Evolutionary conservation across 1,140 invertebrate genomes (phyloP).

Genomic region (Neotoxoptera formosana): DNA sequence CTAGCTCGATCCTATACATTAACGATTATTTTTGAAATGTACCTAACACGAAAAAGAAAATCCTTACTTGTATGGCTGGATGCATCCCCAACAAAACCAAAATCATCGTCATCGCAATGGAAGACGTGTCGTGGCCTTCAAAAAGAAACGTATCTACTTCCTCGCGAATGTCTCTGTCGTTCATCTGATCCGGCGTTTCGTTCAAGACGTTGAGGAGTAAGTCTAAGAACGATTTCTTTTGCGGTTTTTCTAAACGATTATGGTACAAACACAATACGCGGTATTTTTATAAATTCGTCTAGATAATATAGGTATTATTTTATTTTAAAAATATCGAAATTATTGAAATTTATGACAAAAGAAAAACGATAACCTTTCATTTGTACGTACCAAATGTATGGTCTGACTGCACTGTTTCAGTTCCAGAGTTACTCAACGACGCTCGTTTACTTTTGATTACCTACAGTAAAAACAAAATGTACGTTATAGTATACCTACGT

Average conservation of each 20-base stretch:
- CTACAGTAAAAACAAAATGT: background rate
- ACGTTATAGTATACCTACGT: no score
- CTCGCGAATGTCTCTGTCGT: constrained; percentile 61
- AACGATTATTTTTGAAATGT: background rate
- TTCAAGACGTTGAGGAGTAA: constrained; percentile 67
- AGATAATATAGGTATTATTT: no score
- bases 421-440: background rate
- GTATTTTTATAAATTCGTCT: background rate
- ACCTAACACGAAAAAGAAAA: no score
- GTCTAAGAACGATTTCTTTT: constrained; percentile 64
- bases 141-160: constrained; percentile 60
- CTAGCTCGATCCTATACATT: constrained; percentile 67
- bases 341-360: no score
- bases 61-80: constrained; percentile 69
- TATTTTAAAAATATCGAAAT: no score
- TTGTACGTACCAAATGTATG: background rate
- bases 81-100: constrained; percentile 73
- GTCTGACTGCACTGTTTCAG: background rate
- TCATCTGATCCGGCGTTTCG: constrained; percentile 62
- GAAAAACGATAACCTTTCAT: background rate
- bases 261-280: background rate
- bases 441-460: background rate
- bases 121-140: constrained; percentile 81
- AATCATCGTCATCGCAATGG: constrained; percentile 72
- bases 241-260: background rate